Evolutionary conservation across 2,113 vertebrate species (phyloP).

Genomic region (Hiodon alosoides): DNA sequence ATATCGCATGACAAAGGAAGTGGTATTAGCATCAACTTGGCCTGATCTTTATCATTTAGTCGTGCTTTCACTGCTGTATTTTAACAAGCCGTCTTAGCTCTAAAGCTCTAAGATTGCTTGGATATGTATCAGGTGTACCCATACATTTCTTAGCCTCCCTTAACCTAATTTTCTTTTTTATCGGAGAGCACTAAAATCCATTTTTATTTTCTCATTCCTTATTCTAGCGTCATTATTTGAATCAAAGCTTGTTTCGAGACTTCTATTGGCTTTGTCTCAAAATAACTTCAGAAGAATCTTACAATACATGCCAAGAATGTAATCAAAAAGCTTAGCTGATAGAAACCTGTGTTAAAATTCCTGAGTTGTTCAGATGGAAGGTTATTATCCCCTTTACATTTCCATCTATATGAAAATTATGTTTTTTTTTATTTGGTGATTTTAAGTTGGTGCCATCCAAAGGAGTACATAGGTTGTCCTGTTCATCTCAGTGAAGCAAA

Average conservation of each 20-base stretch:
- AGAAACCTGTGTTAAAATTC: too few species aligned
- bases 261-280: neutral
- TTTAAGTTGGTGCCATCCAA: neutral
- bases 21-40: neutral
- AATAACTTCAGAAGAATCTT: neutral
- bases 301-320: neutral
- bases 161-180: neutral
- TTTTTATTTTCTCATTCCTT: conserved; percentile 7
- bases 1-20: conserved; percentile 16
- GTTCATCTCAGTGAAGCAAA: too few species aligned
- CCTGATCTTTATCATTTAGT: conserved; percentile 13
- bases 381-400: neutral
- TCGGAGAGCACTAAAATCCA: neutral
- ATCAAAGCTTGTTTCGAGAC: neutral
- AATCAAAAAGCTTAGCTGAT: too few species aligned
- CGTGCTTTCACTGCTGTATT: neutral
- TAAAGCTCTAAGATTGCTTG: neutral
- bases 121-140: neutral
- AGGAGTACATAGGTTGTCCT: too few species aligned
- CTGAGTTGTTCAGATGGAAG: too few species aligned
- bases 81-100: neutral
- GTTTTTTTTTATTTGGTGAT: neutral
- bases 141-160: neutral
- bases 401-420: neutral
- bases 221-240: neutral